A percentile compares a stretch with the other conserved stretches of the same genome.
Conservation (phyloP, 2,797 vertebrate species). For the Sternotherus odoratus region DNA sequence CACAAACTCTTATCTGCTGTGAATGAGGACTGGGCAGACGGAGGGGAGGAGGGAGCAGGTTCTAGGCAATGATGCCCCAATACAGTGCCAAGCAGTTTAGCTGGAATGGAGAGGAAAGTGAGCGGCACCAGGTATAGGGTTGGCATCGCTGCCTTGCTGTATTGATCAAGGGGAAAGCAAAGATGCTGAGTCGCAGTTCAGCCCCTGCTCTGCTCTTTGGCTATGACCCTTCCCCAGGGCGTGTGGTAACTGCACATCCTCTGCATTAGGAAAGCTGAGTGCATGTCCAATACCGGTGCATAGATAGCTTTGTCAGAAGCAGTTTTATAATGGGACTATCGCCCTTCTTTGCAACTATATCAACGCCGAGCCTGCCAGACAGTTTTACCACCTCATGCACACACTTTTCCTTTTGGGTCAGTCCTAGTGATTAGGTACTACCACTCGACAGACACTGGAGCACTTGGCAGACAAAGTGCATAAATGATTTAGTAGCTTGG, state of each 20-base stretch:
- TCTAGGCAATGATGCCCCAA: background rate
- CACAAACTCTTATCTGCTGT: background rate
- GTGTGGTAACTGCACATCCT: background rate
- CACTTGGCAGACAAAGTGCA: background rate
- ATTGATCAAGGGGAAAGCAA: background rate
- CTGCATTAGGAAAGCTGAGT: background rate
- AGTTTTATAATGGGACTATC: background rate
- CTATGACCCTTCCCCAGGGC: background rate
- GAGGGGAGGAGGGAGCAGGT: background rate
- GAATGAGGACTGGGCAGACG: background rate
- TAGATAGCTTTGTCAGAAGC: background rate
- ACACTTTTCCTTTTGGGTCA: background rate
- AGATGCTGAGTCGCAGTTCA: background rate
- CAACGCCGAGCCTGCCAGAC: background rate
- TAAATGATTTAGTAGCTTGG: background rate
- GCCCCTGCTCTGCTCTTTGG: background rate
- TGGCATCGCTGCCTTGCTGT: background rate
- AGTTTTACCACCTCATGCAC: background rate
- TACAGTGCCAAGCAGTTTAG: accelerated
- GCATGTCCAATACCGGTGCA: background rate
- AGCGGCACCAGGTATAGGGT: background rate
- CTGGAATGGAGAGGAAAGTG: background rate
- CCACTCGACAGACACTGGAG: background rate
- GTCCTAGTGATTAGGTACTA: background rate
- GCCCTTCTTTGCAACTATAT: background rate